phyloP scores from a whole-genome alignment of 2,888 invertebrate genomes.

The Ectobius pallidus region DNA sequence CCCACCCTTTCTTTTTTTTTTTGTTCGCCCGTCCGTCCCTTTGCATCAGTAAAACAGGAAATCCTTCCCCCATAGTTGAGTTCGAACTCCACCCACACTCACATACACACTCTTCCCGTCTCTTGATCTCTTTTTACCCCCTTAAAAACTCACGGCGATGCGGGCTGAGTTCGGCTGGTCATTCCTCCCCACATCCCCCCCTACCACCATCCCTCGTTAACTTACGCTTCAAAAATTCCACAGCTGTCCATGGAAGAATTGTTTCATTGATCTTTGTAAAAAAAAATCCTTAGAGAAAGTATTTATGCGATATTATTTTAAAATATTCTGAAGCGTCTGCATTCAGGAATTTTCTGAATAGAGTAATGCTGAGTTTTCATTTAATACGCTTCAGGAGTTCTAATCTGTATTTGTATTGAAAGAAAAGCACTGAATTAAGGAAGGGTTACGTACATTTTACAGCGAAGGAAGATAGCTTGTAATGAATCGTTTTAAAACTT shows the following conservation, averaged over 20 bases:
- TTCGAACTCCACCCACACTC: conserved; percentile 16
- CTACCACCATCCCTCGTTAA: conserved; percentile 18
- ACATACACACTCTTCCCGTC: conserved; percentile 3
- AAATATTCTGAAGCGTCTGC: conserved; percentile 2
- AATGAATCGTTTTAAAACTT: too few species aligned
- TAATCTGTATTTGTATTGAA: conserved; percentile 13
- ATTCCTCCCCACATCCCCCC: conserved; percentile 1
- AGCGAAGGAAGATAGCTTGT: too few species aligned
- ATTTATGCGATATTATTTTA: conserved; percentile 30
- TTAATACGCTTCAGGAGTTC: not conserved
- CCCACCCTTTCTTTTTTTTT: conserved; percentile 13
- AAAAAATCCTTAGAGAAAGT: conserved; percentile 22
- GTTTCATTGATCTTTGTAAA: conserved; percentile 30
- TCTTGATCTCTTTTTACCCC: conserved; percentile 31
- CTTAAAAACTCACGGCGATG: conserved; percentile 28
- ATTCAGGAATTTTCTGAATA: conserved; percentile 26
- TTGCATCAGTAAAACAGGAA: conserved; percentile 24
- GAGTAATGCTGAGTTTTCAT: conserved; percentile 3
- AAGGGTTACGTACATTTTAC: too few species aligned
- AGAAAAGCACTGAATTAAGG: not conserved
- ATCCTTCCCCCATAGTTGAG: conserved; percentile 5
- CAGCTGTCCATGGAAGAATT: conserved; percentile 28
- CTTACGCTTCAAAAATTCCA: conserved; percentile 26
- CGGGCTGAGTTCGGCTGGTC: conserved; percentile 29
- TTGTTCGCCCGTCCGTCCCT: conserved; percentile 1